phyloP scores from a whole-genome alignment of 2,888 invertebrate species.

The Brenthis daphne region DNA sequence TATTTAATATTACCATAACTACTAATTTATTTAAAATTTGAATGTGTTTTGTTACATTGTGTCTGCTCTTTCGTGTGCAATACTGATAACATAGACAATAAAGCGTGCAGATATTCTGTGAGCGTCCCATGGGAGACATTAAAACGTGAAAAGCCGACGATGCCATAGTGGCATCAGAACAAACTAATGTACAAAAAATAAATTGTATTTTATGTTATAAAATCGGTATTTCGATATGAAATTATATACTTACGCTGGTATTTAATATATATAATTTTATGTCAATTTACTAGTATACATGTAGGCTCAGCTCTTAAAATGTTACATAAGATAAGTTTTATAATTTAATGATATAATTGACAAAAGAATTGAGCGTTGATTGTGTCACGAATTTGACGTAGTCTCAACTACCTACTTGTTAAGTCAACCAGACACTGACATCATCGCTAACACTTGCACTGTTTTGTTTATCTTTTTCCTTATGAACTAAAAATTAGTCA shows the following conservation, averaged over 20 bases:
- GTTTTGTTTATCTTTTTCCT: conserved; percentile 21
- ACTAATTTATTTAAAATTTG: not conserved
- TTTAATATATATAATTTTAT: too few species aligned
- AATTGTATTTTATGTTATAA: not conserved
- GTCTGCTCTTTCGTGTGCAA: conserved; percentile 12
- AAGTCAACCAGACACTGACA: conserved; percentile 55
- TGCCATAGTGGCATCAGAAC: conserved; percentile 32
- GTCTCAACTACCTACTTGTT: conserved; percentile 46
- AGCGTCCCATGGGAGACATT: conserved; percentile 43
- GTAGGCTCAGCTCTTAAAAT: not conserved
- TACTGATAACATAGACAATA: conserved; percentile 41
- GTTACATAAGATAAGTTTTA: not conserved
- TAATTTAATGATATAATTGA: conserved; percentile 27
- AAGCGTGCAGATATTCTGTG: conserved; percentile 42
- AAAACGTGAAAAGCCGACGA: conserved; percentile 40
- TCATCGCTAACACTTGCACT: conserved; percentile 45
- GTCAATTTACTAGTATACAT: too few species aligned
- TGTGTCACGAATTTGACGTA: conserved; percentile 43
- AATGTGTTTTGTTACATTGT: not conserved
- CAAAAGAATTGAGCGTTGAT: conserved; percentile 30
- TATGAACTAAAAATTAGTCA: not conserved
- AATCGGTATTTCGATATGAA: too few species aligned
- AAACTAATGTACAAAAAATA: conserved; percentile 11
- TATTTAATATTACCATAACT: not conserved
- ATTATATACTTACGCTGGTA: too few species aligned